These are phyloP conservation scores for Cyrtorhinus lividipennis DNA, from an alignment of 1,140 invertebrate species.

Conservation along the genomic window DNA sequence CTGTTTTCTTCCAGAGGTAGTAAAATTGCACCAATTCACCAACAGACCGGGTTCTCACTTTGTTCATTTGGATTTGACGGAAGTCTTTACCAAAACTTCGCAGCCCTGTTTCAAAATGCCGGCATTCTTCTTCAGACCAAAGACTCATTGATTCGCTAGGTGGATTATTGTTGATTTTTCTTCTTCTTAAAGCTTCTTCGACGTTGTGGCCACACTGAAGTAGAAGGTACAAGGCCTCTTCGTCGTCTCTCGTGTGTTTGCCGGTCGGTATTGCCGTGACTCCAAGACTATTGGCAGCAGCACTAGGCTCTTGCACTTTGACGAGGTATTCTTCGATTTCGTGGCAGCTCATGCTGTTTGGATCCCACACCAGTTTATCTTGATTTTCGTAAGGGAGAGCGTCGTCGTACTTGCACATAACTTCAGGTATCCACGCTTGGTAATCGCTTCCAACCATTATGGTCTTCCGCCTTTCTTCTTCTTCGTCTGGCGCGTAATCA, in stretches of 20 bases:
- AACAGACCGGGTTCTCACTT: conserved; percentile 86
- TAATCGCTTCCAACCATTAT: conserved; percentile 93
- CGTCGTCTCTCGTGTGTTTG: conserved; percentile 77
- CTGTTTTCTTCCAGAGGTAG: conserved; percentile 98
- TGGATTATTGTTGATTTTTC: conserved; percentile 62
- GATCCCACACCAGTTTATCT: conserved; percentile 89
- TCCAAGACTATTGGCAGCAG: conserved; percentile 32
- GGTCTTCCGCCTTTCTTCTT: conserved; percentile 44
- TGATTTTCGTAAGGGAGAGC: conserved; percentile 91
- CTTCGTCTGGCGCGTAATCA: conserved; percentile 60
- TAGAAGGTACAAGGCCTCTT: conserved; percentile 80
- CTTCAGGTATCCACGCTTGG: conserved; percentile 86
- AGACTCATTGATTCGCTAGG: conserved; percentile 60
- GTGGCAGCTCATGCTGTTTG: conserved; percentile 52
- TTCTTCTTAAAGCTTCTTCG: conserved; percentile 76
- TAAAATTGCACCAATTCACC: conserved; percentile 96
- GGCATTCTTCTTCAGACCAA: conserved; percentile 96
- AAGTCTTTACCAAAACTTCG: conserved; percentile 92
- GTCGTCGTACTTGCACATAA: conserved; percentile 68
- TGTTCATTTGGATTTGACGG: conserved; percentile 83
- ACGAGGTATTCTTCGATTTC: conserved; percentile 69
- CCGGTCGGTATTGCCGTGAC: conserved; percentile 52
- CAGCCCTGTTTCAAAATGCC: conserved; percentile 90
- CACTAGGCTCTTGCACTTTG: conserved; percentile 46
- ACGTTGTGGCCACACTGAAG: conserved; percentile 89